Evolutionary conservation across 1,140 invertebrate genomes (phyloP).

Genomic region (Zaprionus lachaisei): DNA sequence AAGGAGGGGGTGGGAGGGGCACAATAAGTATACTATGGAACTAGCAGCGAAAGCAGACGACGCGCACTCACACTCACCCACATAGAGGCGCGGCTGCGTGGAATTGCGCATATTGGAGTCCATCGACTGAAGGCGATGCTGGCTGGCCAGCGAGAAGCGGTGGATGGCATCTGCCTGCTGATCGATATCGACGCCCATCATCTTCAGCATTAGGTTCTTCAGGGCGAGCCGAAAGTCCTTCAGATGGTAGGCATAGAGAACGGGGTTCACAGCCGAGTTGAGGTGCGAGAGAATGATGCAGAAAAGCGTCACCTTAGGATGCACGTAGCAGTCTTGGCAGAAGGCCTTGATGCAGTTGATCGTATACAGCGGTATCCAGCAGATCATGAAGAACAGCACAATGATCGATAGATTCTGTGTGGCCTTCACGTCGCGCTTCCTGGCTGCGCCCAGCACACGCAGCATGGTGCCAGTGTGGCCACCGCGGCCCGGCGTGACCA

Average conservation of each 20-base stretch:
- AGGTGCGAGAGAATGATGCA: conserved; percentile 95
- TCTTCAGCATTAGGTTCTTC: conserved; percentile 87
- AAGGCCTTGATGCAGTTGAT: conserved; percentile 95
- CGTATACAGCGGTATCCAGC: conserved; percentile 96
- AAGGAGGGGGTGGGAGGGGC: not conserved
- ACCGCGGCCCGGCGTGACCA: conserved; percentile 44
- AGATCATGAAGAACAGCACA: conserved; percentile 95
- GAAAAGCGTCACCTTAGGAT: conserved; percentile 89
- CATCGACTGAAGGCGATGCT: conserved; percentile 80
- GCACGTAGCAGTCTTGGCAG: conserved; percentile 88
- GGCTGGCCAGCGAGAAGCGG: conserved; percentile 83
- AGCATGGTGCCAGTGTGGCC: conserved; percentile 87
- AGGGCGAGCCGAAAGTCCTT: conserved; percentile 92
- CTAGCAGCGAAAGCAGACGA: conserved; percentile 37
- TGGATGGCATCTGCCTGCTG: conserved; percentile 81
- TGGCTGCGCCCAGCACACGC: conserved; percentile 90
- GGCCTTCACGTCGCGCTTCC: conserved; percentile 94
- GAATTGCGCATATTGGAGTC: conserved; percentile 74
- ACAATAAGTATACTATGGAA: conserved; percentile 28
- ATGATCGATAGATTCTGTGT: conserved; percentile 96
- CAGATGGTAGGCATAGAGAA: conserved; percentile 95
- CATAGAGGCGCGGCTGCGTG: conserved; percentile 82
- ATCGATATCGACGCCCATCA: conserved; percentile 85
- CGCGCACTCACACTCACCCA: conserved; percentile 80
- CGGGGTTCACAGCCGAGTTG: conserved; percentile 94